Evolutionary conservation across 2,113 vertebrate species (phyloP).

Genomic region (Apteryx owenii): DNA sequence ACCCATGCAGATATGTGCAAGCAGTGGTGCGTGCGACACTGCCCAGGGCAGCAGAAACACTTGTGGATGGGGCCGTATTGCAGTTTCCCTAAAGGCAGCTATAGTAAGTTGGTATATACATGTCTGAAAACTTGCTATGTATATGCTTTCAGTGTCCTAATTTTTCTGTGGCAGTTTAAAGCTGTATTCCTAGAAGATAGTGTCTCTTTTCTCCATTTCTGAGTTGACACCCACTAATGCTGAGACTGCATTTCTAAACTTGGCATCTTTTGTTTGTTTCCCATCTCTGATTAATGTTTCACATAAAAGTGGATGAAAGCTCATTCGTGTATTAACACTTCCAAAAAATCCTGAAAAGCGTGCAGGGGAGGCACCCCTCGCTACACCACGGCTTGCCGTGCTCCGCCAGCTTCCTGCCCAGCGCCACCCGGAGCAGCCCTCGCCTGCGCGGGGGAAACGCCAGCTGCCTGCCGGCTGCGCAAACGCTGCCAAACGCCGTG

Average conservation of each 20-base stretch:
- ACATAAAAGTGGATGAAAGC: not conserved
- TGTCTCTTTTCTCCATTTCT: not conserved
- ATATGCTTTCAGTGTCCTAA: not conserved
- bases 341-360: not conserved
- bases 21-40: too few relatives aligned
- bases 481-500: not conserved
- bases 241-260: not conserved
- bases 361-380: not conserved
- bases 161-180: not conserved
- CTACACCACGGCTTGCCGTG: not conserved
- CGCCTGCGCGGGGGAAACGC: not conserved
- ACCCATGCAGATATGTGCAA: not conserved
- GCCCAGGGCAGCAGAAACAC: not conserved
- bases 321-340: not conserved
- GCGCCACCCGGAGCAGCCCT: not conserved
- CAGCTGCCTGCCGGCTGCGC: too few relatives aligned
- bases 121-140: not conserved
- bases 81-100: accelerated
- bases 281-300: accelerated
- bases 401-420: not conserved
- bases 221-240: accelerated
- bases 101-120: accelerated
- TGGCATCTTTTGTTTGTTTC: accelerated
- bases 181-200: not conserved
- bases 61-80: accelerated